Evolutionary conservation across 2,113 vertebrate species (phyloP).

Genomic region (Bubo bubo): DNA sequence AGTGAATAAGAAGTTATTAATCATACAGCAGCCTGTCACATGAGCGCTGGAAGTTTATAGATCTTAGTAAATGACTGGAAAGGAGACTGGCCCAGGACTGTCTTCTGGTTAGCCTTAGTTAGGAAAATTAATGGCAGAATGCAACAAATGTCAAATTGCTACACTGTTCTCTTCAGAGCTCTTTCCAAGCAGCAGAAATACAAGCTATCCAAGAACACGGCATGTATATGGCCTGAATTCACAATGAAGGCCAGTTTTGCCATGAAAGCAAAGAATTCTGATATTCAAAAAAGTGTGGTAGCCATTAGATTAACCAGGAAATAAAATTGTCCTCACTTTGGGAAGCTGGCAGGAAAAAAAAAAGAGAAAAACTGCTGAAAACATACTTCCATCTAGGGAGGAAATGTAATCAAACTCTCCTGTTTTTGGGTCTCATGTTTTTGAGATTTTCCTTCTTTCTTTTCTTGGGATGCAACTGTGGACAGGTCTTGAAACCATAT

Average conservation of each 20-base stretch:
- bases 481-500: not conserved
- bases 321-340: not conserved
- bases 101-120: slow-evolving; percentile 32
- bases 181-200: slow-evolving; percentile 23
- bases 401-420: not conserved
- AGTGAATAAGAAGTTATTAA: slow-evolving; percentile 41
- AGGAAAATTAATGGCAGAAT: slow-evolving; percentile 56
- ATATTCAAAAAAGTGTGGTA: not conserved
- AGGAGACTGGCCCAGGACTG: not conserved
- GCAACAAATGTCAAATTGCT: slow-evolving; percentile 54
- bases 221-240: not conserved
- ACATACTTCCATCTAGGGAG: not conserved
- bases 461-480: not conserved
- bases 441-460: not conserved
- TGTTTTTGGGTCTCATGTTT: not conserved
- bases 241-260: not conserved
- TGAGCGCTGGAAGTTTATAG: slow-evolving; percentile 27
- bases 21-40: slow-evolving; percentile 32
- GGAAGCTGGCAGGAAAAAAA: not conserved
- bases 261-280: not conserved
- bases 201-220: slow-evolving; percentile 3
- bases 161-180: slow-evolving; percentile 21
- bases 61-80: slow-evolving; percentile 34
- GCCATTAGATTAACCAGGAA: not conserved
- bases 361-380: not conserved